Evolutionary conservation across 2,888 invertebrate genomes (phyloP).

Genomic region (Ephialtes manifestator): DNA sequence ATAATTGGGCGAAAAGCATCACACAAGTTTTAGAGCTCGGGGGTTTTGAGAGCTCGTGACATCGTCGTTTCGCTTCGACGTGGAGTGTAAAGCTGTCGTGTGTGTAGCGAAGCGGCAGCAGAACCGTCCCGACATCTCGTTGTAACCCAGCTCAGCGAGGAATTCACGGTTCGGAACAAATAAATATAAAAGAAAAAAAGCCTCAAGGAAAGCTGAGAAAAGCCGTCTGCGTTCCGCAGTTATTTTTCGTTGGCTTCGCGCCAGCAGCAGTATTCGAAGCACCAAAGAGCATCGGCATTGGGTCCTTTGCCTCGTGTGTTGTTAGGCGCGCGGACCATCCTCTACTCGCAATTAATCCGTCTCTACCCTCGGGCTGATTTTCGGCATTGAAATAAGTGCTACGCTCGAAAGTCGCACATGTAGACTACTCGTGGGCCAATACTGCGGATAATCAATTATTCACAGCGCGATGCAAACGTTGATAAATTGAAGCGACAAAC

Average conservation of each 20-base stretch:
- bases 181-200: constrained; percentile 75
- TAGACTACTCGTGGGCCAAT: background rate
- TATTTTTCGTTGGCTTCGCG: constrained; percentile 68
- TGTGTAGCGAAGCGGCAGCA: constrained; percentile 25
- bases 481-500: background rate
- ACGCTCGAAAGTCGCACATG: background rate
- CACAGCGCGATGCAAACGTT: background rate
- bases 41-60: constrained; percentile 19
- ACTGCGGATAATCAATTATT: background rate
- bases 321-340: background rate
- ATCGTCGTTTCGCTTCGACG: constrained; percentile 1
- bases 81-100: constrained; percentile 22
- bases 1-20: constrained; percentile 22
- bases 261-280: constrained; percentile 44
- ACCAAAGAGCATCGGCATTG: constrained; percentile 25
- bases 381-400: constrained; percentile 16
- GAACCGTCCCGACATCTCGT: constrained; percentile 43
- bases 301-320: constrained; percentile 44
- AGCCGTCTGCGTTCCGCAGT: constrained; percentile 66
- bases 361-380: constrained; percentile 34
- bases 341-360: constrained; percentile 57
- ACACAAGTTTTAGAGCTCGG: constrained; percentile 25
- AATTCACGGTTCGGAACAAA: constrained; percentile 69
- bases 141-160: constrained; percentile 37
- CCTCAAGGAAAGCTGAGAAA: constrained; percentile 62